Evolutionary conservation across 2,888 invertebrate species (phyloP).

Genomic region (Cantharis lateralis): DNA sequence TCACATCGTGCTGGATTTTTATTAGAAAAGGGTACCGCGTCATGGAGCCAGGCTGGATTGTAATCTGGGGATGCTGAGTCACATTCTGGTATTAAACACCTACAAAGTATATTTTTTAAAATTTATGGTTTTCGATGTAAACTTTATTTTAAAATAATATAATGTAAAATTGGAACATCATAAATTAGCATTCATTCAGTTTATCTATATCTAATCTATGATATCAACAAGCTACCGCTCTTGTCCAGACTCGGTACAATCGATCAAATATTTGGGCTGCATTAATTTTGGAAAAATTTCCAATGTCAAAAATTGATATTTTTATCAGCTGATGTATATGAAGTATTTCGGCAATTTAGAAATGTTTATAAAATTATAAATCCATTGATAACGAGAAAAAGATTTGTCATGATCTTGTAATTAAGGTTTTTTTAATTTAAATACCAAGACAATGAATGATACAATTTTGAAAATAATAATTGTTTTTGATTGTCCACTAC

Average conservation of each 20-base stretch:
- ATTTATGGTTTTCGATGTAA: too few relatives aligned
- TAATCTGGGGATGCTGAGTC: slow-evolving; percentile 50
- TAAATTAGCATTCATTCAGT: background rate
- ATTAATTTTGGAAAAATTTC: too few relatives aligned
- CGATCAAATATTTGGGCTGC: too few relatives aligned
- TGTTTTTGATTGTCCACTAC: background rate
- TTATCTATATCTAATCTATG: background rate
- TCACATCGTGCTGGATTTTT: slow-evolving; percentile 43
- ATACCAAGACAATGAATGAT: background rate
- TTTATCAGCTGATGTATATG: too few relatives aligned
- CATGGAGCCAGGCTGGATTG: slow-evolving; percentile 47
- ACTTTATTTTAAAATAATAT: background rate
- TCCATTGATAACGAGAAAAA: background rate
- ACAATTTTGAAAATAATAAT: background rate
- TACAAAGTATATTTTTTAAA: background rate
- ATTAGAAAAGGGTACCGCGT: slow-evolving; percentile 50
- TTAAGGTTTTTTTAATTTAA: background rate
- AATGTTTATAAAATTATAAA: background rate
- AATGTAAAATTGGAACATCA: background rate
- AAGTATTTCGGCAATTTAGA: too few relatives aligned
- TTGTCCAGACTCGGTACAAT: background rate
- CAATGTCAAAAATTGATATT: too few relatives aligned
- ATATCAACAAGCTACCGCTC: background rate
- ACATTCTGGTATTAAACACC: slow-evolving; percentile 24
- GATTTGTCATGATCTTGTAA: background rate